A percentile compares a stretch with the other conserved stretches of the same genome.
These are phyloP conservation scores for Torymus tubicola DNA, from an alignment of 2,888 invertebrate species.

Conservation along the genomic window DNA sequence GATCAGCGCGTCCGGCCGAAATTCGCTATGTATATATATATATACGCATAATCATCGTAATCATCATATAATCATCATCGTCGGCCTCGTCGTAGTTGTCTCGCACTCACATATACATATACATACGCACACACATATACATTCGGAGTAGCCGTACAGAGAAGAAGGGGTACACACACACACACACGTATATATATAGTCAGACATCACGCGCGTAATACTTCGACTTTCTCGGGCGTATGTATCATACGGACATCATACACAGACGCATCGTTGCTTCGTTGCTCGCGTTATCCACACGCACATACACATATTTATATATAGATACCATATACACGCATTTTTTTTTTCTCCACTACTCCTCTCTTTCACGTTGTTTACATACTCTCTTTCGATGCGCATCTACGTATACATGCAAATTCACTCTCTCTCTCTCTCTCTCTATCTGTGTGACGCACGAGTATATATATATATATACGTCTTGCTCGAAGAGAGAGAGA, in stretches of 20 bases:
- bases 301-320: constrained; percentile 26
- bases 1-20: constrained; percentile 33
- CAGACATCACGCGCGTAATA: constrained; percentile 28
- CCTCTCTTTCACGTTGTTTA: constrained; percentile 39
- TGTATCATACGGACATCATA: constrained; percentile 25
- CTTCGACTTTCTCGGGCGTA: constrained; percentile 42
- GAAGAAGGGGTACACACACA: too few relatives aligned
- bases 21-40: constrained; percentile 39
- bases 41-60: constrained; percentile 16
- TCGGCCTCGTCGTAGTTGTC: too few relatives aligned
- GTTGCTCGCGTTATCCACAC: constrained; percentile 46
- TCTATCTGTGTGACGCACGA: background rate
- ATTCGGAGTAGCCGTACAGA: too few relatives aligned
- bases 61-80: constrained; percentile 37
- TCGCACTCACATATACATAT: too few relatives aligned
- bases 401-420: constrained; percentile 8
- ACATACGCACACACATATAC: too few relatives aligned
- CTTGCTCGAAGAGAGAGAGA: constrained; percentile 3
- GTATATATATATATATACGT: background rate
- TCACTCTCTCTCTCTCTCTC: too few relatives aligned
- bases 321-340: background rate
- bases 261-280: constrained; percentile 37
- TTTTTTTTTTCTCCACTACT: background rate
- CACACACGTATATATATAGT: too few relatives aligned
- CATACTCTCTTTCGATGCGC: constrained; percentile 10